Percentiles rank a stretch among this genome's conserved stretches.
These are phyloP conservation scores for Pseudopleuronectes americanus DNA, from an alignment of 2,797 vertebrate species.

Conservation along the genomic window DNA sequence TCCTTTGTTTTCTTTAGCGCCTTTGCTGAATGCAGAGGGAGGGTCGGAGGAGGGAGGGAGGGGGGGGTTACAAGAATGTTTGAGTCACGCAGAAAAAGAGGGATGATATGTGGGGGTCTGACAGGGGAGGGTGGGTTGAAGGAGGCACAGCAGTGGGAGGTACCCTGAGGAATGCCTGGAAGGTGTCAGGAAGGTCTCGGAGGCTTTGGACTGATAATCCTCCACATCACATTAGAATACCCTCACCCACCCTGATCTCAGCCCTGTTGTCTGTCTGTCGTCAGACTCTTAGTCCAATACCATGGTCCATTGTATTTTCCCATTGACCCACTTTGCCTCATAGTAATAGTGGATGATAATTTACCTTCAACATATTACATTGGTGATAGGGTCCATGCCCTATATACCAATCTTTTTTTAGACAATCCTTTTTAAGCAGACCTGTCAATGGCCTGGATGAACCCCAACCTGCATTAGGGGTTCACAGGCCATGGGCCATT, in stretches of 20 bases:
- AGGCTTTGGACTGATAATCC: conserved; percentile 71
- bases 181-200: conserved; percentile 68
- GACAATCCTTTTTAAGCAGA: too few relatives aligned
- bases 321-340: too few relatives aligned
- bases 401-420: too few relatives aligned
- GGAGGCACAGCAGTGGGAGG: conserved; percentile 63
- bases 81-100: conserved; percentile 63
- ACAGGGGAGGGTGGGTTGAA: conserved; percentile 66
- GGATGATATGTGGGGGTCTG: conserved; percentile 67
- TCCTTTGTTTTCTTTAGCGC: conserved; percentile 56
- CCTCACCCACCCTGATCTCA: conserved; percentile 46
- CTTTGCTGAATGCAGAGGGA: conserved; percentile 58
- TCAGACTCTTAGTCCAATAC: background rate
- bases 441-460: background rate
- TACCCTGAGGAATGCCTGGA: conserved; percentile 80
- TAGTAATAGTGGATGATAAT: too few relatives aligned
- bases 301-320: too few relatives aligned
- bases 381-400: too few relatives aligned
- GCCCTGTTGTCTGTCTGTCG: conserved; percentile 28
- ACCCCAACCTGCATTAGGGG: background rate
- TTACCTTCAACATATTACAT: too few relatives aligned
- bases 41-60: conserved; percentile 29
- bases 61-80: conserved; percentile 69
- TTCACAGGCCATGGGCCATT: background rate
- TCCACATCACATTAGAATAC: conserved; percentile 55